Base-by-base conservation (phyloP, 2,113 vertebrate species). In the Chloropsis cyanopogon region DNA sequence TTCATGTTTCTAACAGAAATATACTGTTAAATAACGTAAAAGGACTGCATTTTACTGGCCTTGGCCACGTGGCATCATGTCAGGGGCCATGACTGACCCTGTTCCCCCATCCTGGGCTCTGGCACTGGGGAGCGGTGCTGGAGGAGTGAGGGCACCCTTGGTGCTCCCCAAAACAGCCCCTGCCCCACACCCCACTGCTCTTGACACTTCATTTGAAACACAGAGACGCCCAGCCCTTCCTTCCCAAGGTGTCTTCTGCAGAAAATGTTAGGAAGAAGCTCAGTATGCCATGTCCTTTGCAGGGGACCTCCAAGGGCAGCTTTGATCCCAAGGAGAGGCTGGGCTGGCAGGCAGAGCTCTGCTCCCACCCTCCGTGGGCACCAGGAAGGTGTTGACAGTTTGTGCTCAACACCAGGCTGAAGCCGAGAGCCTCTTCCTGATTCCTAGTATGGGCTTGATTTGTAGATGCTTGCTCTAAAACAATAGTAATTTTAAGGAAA, bases 141-240 rank as follows among this genome's bases (percentile, higher is more conserved):
- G 12, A 0, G 1, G 10, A 56, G 7, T 0, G 0, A 29, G 19
- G 17, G 31, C 37, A 82, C 16, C 14, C 37, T 44, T 0, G 0
- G 14, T 10, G 37, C 25, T 57, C 46, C 37, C 49, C 31, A 35
- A 6, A 35, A 10, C 12, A 12, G 2, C 13, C 28, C 42, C 25
- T 57, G 42, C n/a, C 79, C 44, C 3, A 4, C 21, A 23, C 13
- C n/a, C 53, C 5, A 3, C 33, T 88, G 63, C 57, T 76, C 61
- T 21, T 26, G 29, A 22, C 16, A 6, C 8, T 11, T 17, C 14
- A 22, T 18, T 25, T 31, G 11, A 88, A 85, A 54, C 1, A 2
- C 25, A 73, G 49, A 49, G 28, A 50, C 17, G 60, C 31, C 24
- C 33, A 87, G 35, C 6, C 39, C 42, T 53, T 80, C 39, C 42